These are phyloP conservation scores for Glomeris marginata DNA, from an alignment of 2,888 invertebrate species.

Conservation along the genomic window DNA sequence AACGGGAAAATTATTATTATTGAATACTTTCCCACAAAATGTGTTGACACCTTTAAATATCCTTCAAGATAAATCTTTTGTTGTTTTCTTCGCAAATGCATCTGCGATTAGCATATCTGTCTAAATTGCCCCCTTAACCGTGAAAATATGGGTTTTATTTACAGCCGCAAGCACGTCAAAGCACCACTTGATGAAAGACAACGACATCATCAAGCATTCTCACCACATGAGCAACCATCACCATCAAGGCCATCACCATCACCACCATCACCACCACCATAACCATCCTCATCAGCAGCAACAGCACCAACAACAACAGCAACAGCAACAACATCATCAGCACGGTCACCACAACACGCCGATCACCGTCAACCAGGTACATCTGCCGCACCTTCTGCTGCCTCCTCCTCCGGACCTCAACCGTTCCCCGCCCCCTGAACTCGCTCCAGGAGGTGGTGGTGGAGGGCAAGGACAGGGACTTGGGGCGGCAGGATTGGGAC, in stretches of 20 bases:
- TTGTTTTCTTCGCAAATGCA: not conserved
- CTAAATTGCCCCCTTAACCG: not conserved
- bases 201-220: not conserved
- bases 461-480: too few species aligned
- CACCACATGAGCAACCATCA: not conserved
- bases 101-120: too few species aligned
- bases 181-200: not conserved
- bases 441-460: constrained; percentile 10
- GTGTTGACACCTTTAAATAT: too few species aligned
- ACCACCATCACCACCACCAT: constrained; percentile 4
- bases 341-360: constrained; percentile 4
- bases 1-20: not conserved
- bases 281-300: constrained; percentile 10
- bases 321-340: constrained; percentile 13
- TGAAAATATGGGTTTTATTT: not conserved
- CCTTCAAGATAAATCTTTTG: too few species aligned
- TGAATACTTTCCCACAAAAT: too few species aligned
- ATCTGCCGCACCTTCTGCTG: constrained; percentile 18
- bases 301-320: constrained; percentile 10
- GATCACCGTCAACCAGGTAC: constrained; percentile 16
- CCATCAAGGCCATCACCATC: constrained; percentile 5
- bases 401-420: constrained; percentile 19
- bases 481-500: not conserved
- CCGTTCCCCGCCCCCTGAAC: constrained; percentile 15
- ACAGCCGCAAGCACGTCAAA: constrained; percentile 8